A percentile compares a stretch with the other conserved stretches of the same genome.
phyloP scores from a whole-genome alignment of 2,113 vertebrate species.

The Engystomops pustulosus region DNA sequence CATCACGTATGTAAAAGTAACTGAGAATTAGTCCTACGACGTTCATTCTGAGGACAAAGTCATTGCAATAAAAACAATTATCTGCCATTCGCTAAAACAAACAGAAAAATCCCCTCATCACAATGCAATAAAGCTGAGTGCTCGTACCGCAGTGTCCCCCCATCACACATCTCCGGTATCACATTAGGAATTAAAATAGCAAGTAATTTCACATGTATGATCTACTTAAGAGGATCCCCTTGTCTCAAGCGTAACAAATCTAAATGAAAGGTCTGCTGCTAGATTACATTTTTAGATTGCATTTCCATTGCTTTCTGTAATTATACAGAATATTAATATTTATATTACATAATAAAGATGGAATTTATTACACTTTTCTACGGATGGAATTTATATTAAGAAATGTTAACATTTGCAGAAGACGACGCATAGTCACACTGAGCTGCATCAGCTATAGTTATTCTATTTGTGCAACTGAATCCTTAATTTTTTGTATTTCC shows the following conservation, averaged over 20 bases:
- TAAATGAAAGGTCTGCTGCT: constrained; percentile 22
- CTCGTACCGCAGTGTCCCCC: neutral
- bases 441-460: neutral
- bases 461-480: neutral
- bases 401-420: neutral
- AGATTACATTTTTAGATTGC: constrained; percentile 30
- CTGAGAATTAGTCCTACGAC: neutral
- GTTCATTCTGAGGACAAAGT: constrained; percentile 3
- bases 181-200: constrained; percentile 55
- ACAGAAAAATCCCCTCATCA: constrained; percentile 56
- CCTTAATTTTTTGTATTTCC: neutral
- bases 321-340: neutral
- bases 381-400: neutral
- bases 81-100: constrained; percentile 24
- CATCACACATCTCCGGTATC: constrained; percentile 38
- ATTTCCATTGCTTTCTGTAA: neutral
- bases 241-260: constrained; percentile 30
- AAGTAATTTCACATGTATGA: constrained; percentile 38
- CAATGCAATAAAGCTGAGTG: constrained; percentile 55
- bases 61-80: constrained; percentile 44
- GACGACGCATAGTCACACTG: neutral
- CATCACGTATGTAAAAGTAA: neutral
- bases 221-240: constrained; percentile 50
- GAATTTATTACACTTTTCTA: neutral
- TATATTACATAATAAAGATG: neutral